phyloP scores from a whole-genome alignment of 2,113 vertebrate genomes.

The Leuciscus idus region DNA sequence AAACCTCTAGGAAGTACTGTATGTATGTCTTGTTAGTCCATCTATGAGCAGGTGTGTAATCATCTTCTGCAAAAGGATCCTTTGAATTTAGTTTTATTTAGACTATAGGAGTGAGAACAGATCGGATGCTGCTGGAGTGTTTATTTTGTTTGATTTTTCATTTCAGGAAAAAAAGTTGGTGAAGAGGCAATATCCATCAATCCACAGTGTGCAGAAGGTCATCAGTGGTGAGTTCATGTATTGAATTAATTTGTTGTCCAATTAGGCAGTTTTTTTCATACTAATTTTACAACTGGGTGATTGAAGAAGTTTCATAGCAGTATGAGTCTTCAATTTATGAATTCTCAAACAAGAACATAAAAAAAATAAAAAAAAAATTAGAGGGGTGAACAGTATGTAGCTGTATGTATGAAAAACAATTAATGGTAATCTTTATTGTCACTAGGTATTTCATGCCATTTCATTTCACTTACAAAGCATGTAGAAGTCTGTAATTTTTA shows the following conservation, averaged over 20 bases:
- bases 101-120: background rate
- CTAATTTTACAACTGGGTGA: too few relatives aligned
- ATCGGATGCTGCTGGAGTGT: constrained; percentile 34
- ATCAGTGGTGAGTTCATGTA: constrained; percentile 87
- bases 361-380: too few relatives aligned
- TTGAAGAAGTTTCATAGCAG: too few relatives aligned
- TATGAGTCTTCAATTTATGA: too few relatives aligned
- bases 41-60: background rate
- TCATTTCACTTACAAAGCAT: too few relatives aligned
- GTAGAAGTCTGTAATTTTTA: too few relatives aligned
- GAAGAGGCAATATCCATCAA: constrained; percentile 85
- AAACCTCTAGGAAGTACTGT: background rate
- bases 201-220: constrained; percentile 85
- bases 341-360: too few relatives aligned
- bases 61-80: background rate
- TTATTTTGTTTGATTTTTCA: constrained; percentile 23
- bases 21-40: background rate
- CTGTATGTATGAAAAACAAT: too few relatives aligned
- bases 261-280: background rate
- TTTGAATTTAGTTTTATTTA: background rate
- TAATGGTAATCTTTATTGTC: too few relatives aligned
- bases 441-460: too few relatives aligned
- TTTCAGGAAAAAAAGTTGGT: constrained; percentile 83
- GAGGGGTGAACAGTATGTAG: too few relatives aligned
- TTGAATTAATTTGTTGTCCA: background rate